Evolutionary conservation across 2,888 invertebrate species (phyloP), one percentile per base, ranked within the genome.

Genomic region (Congeria kusceri): DNA sequence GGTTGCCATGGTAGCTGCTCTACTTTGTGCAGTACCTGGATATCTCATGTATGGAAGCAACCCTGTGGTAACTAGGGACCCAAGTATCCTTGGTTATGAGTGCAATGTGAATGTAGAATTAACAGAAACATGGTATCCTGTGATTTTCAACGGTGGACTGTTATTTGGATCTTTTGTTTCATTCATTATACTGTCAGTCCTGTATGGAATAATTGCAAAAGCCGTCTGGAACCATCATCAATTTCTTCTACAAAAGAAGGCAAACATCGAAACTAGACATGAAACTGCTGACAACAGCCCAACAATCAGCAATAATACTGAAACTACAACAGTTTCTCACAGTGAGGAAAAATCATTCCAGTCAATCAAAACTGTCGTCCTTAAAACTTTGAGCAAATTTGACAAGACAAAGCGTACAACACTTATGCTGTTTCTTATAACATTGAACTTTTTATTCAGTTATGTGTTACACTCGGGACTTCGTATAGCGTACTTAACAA

Each of bases 11-110:
- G 59, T 63, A 3, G 15, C 78, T 15, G 76, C 81, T 11, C 56
- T 80, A n/a, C 27, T 82, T 5, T 29, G 81, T 9, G 72, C 84
- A 3, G 84, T 84, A 84, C 86, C 86, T 3, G 80, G 81, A 32
- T 71, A 81, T 5, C 32, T 83, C 9, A 18, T 86, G 25, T 86
- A 81, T 64, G 84, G 83, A 4, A 67, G 73, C 15, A 78, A 81
- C 11, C 61, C 67, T 2, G 73, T 79, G 5, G 5, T 69, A 11
- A 80, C 77, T 4, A 46, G 71, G 0, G 46, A 69, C 28, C 66
- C 65, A n/a, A 68, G 64, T 39, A 68, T 84, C 7, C 66, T 67
- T 0, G 86, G 84, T 3, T 28, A 66, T 11, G 70, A 82, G 39
- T 86, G 84, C 61, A 83, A 76, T 25, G 73, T 82, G 25, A 53